Evolutionary conservation across 2,888 invertebrate genomes (phyloP).

Genomic region (Drosophila putrida): DNA sequence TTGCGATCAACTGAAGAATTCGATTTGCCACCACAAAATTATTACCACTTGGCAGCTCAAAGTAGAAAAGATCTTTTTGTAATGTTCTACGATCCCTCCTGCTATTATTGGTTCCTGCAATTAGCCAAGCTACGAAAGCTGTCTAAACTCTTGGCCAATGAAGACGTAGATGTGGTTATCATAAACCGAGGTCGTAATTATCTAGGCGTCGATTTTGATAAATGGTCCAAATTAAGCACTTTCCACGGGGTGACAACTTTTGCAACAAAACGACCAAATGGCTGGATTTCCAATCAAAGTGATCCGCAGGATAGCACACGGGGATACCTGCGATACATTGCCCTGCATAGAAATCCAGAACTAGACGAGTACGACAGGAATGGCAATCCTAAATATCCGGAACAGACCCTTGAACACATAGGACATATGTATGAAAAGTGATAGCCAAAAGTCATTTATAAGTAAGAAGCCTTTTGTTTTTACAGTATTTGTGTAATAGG

Average conservation of each 20-base stretch:
- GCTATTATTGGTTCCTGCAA: slow-evolving; percentile 48
- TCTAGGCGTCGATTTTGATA: slow-evolving; percentile 11
- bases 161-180: slow-evolving; percentile 6
- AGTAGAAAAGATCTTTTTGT: slow-evolving; percentile 33
- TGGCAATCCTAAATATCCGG: slow-evolving; percentile 22
- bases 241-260: slow-evolving; percentile 23
- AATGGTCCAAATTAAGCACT: slow-evolving; percentile 7
- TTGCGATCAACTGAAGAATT: slow-evolving; percentile 4
- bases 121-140: slow-evolving; percentile 32
- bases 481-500: not conserved
- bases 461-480: not conserved
- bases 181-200: slow-evolving; percentile 15
- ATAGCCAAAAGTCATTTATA: not conserved
- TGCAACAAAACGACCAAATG: slow-evolving; percentile 2
- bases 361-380: slow-evolving; percentile 28
- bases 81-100: slow-evolving; percentile 50
- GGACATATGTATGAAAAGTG: slow-evolving; percentile 11
- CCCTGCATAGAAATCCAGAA: slow-evolving; percentile 32
- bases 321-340: slow-evolving; percentile 11
- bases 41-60: slow-evolving; percentile 24
- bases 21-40: slow-evolving; percentile 38
- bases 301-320: not conserved
- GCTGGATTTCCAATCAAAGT: slow-evolving; percentile 13
- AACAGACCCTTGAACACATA: slow-evolving; percentile 19
- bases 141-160: not conserved